These are phyloP conservation scores for Augochlora pura DNA, from an alignment of 1,140 invertebrate genomes.

Conservation along the genomic window DNA sequence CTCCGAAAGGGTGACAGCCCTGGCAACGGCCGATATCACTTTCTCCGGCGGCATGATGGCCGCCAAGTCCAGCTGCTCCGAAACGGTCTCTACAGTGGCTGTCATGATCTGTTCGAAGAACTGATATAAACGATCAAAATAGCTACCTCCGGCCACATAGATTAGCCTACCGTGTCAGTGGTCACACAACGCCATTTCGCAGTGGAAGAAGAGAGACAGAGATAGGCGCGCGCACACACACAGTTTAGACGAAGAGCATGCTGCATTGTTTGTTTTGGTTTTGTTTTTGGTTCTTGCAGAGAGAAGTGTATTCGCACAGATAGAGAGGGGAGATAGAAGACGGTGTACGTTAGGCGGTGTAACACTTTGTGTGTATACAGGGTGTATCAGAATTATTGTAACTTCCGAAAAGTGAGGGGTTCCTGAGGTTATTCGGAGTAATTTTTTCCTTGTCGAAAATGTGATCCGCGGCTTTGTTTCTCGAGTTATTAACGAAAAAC, in stretches of 20 bases:
- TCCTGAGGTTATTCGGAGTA: no score
- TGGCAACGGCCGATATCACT: slow-evolving; percentile 89
- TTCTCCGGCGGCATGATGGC: slow-evolving; percentile 91
- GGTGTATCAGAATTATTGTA: no score
- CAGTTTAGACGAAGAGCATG: slow-evolving; percentile 60
- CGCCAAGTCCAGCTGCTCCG: slow-evolving; percentile 91
- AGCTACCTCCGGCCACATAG: slow-evolving; percentile 68
- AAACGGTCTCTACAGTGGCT: slow-evolving; percentile 95
- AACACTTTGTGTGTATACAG: slow-evolving; percentile 6
- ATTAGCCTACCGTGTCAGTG: slow-evolving; percentile 74
- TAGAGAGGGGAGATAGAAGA: slow-evolving; percentile 31
- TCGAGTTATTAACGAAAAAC: no score
- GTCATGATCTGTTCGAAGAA: slow-evolving; percentile 91
- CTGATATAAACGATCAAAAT: slow-evolving; percentile 78
- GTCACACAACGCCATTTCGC: slow-evolving; percentile 56
- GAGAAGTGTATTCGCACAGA: slow-evolving; percentile 39
- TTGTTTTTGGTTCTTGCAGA: slow-evolving; percentile 32
- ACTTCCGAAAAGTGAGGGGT: no score
- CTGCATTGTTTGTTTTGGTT: slow-evolving; percentile 20
- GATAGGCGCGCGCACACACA: slow-evolving; percentile 46
- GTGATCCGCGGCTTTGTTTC: no score
- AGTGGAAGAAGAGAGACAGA: slow-evolving; percentile 60
- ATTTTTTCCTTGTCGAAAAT: no score
- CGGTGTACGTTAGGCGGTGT: slow-evolving; percentile 32
- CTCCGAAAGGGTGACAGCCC: slow-evolving; percentile 93